Conservation (phyloP, 1,140 invertebrate species). For the Chironomus striatipennis region DNA sequence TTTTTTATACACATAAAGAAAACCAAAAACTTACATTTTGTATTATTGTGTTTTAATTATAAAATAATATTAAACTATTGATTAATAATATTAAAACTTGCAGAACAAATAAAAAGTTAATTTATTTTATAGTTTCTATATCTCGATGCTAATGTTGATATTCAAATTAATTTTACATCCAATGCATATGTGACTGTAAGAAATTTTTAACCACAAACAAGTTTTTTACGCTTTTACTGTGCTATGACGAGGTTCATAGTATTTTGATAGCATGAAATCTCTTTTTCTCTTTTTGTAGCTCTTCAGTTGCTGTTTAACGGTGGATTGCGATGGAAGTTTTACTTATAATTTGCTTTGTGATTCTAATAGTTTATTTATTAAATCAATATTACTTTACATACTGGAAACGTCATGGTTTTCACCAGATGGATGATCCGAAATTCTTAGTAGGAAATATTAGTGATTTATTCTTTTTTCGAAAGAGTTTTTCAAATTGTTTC, state of each 20-base stretch:
- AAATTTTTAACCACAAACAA: neutral
- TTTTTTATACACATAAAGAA: too few relatives aligned
- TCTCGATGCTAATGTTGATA: neutral
- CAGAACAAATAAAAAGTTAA: too few relatives aligned
- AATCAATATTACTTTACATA: neutral
- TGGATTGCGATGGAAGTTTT: neutral
- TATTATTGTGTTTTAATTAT: too few relatives aligned
- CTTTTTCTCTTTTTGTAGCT: neutral
- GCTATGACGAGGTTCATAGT: neutral
- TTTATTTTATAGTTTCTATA: too few relatives aligned
- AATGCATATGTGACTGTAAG: too few relatives aligned
- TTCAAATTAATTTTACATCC: too few relatives aligned
- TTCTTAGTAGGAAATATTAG: neutral
- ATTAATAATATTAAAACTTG: too few relatives aligned
- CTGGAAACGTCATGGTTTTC: neutral
- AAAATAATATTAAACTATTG: too few relatives aligned
- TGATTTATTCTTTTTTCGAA: neutral
- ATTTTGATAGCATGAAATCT: neutral
- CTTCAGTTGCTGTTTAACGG: neutral
- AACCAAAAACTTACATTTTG: too few relatives aligned
- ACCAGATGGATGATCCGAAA: neutral
- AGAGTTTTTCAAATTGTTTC: neutral
- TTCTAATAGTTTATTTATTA: neutral
- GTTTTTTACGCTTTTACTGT: neutral
- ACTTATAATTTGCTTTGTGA: neutral